Conservation (phyloP, 2,113 vertebrate species). For the Holacanthus passer region DNA sequence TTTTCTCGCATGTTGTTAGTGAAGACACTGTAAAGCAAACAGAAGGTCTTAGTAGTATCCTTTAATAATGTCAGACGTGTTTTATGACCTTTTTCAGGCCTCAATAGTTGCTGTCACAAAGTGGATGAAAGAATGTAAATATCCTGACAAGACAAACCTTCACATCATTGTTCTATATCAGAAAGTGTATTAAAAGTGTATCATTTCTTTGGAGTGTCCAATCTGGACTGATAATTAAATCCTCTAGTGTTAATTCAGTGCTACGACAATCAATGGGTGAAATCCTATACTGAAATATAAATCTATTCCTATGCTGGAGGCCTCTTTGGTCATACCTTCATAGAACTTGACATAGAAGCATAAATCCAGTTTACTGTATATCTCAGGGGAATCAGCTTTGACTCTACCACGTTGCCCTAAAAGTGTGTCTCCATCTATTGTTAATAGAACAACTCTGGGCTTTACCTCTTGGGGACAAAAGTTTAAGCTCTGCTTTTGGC, state of each 20-base stretch:
- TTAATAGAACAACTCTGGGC: slow-evolving; percentile 24
- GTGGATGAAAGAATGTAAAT: background rate
- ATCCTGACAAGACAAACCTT: background rate
- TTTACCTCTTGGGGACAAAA: slow-evolving; percentile 8
- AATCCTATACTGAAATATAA: background rate
- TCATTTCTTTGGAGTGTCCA: background rate
- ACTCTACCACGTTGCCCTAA: background rate
- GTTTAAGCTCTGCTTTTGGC: background rate
- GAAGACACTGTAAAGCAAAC: background rate
- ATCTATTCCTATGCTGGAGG: background rate
- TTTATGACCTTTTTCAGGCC: background rate
- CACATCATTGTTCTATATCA: background rate
- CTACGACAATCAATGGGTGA: background rate
- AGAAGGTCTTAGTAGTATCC: background rate
- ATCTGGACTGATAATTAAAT: background rate
- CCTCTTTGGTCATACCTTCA: background rate
- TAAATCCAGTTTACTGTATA: background rate
- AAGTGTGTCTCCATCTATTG: slow-evolving; percentile 12
- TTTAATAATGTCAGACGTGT: background rate
- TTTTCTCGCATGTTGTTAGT: background rate
- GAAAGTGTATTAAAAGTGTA: background rate
- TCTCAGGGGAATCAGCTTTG: background rate
- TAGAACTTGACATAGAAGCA: background rate
- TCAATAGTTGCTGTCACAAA: background rate
- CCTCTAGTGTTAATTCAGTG: background rate